Evolutionary conservation across 2,113 vertebrate species (phyloP).

Genomic region (Calyptomena viridis): DNA sequence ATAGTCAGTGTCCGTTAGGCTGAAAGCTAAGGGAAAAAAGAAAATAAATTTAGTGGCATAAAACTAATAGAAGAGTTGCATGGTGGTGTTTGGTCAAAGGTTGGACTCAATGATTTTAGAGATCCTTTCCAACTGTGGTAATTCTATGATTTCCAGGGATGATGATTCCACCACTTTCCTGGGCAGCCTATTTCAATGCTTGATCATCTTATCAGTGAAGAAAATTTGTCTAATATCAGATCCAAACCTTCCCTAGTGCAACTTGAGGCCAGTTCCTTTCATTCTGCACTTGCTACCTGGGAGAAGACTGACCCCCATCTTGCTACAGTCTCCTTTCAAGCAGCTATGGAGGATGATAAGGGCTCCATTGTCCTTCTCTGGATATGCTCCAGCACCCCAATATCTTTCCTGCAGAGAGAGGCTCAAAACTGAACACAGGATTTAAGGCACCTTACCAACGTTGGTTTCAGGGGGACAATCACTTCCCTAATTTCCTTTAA

Average conservation of each 20-base stretch:
- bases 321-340: background rate
- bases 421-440: background rate
- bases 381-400: background rate
- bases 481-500: background rate
- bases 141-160: background rate
- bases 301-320: background rate
- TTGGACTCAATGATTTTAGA: background rate
- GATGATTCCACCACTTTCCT: background rate
- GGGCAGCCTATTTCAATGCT: background rate
- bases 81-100: background rate
- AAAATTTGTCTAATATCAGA: background rate
- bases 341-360: background rate
- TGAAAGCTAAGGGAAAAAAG: background rate
- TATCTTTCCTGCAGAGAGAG: background rate
- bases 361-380: background rate
- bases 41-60: background rate
- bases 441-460: background rate
- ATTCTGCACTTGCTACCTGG: background rate
- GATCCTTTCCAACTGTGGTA: background rate
- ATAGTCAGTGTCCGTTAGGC: background rate
- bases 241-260: background rate
- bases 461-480: background rate
- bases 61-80: background rate
- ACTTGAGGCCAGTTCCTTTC: background rate
- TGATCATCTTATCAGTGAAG: background rate